Evolutionary conservation across 2,797 vertebrate species (phyloP), one percentile per base, ranked within the genome.

Genomic region (Sebastes umbrosus): DNA sequence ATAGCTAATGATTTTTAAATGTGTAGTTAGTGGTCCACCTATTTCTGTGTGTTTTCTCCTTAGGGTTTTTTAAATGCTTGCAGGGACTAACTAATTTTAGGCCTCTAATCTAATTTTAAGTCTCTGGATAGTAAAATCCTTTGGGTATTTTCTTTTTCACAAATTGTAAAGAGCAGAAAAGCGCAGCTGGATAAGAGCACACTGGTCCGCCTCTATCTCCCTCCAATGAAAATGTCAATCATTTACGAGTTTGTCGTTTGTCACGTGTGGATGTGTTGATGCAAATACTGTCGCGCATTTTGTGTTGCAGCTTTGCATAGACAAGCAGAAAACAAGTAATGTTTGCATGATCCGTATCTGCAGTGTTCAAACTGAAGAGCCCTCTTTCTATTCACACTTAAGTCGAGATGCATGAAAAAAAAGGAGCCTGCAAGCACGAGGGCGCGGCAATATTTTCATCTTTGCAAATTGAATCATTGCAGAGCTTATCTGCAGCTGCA

Each of bases 391-490:
- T 71, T 80, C 62, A 82, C 69, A 58, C 59, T 72, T 8, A 39
- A 68, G 73, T 79, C 20, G 27, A 77, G 69, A 84, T 71, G 46
- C 57, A 62, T 62, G 65, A 73, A 68, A 60, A 43, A 68, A 78
- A 84, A 70, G 24, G 10, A 84, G 59, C 64, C 52, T 82, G 25
- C 2, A 46, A 85, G 80, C 55, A 57, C 2, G n/a, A 87, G 63
- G 14, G 27, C 67, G 60, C 62, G 84, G 73, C 75, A 84, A 83
- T 55, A n/a, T 73, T 70, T 89, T 88, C 34, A 79, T 87, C 58
- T 82, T 75, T 76, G 63, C 27, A 85, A 90, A 90, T 68, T 80
- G 29, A 92, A 84, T 91, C 62, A 89, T 83, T 67, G 73, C 77
- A 71, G 71, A 70, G 69, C 12, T 63, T 77, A 84, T 91, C 81